Evolutionary conservation across 2,888 invertebrate species (phyloP), one percentile per base, ranked within the genome.

Genomic region (Drosophila affinis): DNA sequence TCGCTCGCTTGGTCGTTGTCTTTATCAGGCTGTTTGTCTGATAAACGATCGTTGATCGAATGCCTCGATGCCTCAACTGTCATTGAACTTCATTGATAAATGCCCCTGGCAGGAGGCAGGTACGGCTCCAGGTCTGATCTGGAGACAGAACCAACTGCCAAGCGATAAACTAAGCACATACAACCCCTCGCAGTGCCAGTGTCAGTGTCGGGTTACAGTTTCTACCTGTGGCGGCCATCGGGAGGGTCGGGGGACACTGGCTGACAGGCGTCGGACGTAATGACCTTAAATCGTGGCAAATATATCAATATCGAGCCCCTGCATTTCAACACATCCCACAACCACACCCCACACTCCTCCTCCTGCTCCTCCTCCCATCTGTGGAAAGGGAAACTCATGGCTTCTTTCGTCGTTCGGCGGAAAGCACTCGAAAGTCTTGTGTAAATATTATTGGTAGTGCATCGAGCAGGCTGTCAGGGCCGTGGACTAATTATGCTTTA

Each of bases 71-170:
- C n/a, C n/a, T n/a, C 72, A 78, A 76, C 85, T 85, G 85, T 85
- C 84, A 88, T 85, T 85, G 85, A 85, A 85, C 85, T 85, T 85
- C 88, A 85, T 88, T 87, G 87, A 85, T 87, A 84, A 88, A 84
- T 85, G 54, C 65, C 45, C 55, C 17, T 14, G 32, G 21, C 21
- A 21, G 59, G 49, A 61, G 61, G 70, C 73, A 53, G 64, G 65
- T 62, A 44, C 47, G 18, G 27, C 45, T 7, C 18, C 32, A 18
- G 56, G 3, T 47, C 17, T 39, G 17, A n/a, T 6, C 9, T 49
- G n/a, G 39, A 7, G 39, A n/a, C 14, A n/a, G 39, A 39, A 39
- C 39, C 39, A n/a, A 29, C 21, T 21, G 29, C 7, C 39, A 48
- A 65, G 32, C 76, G 83, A 83, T 88, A 83, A 87, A 80, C 88